phyloP scores from a whole-genome alignment of 2,797 vertebrate genomes.

The Brachyrhaphis roseni region DNA sequence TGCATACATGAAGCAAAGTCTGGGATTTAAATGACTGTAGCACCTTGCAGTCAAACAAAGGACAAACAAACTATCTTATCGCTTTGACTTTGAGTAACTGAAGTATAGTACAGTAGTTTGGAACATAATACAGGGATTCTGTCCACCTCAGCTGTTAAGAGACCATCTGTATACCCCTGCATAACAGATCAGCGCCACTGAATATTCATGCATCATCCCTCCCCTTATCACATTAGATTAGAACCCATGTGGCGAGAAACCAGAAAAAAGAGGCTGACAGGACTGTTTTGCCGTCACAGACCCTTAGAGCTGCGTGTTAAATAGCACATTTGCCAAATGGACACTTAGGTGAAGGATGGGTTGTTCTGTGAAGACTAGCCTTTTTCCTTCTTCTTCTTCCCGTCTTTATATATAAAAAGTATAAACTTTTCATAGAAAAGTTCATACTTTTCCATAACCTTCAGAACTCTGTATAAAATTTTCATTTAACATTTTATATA shows the following conservation, averaged over 20 bases:
- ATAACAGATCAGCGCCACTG: conserved; percentile 75
- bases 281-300: conserved; percentile 73
- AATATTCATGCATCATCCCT: conserved; percentile 83
- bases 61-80: conserved; percentile 16
- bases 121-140: conserved; percentile 66
- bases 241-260: conserved; percentile 75
- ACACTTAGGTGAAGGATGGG: conserved; percentile 29
- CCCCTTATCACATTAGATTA: conserved; percentile 83
- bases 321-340: conserved; percentile 68
- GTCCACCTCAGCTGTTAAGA: conserved; percentile 77
- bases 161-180: conserved; percentile 82
- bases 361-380: conserved; percentile 30
- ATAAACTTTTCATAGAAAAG: no score
- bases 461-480: not conserved
- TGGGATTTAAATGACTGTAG: conserved; percentile 11
- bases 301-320: conserved; percentile 75
- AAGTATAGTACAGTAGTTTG: conserved; percentile 60
- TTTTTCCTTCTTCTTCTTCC: not conserved
- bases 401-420: not conserved
- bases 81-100: conserved; percentile 56
- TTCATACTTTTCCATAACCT: not conserved
- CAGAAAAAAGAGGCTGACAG: conserved; percentile 74
- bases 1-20: not conserved
- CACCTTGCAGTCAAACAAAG: conserved; percentile 12
- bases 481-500: not conserved